Conservation (phyloP, 2,888 invertebrate species). For the Andrena praecox region DNA sequence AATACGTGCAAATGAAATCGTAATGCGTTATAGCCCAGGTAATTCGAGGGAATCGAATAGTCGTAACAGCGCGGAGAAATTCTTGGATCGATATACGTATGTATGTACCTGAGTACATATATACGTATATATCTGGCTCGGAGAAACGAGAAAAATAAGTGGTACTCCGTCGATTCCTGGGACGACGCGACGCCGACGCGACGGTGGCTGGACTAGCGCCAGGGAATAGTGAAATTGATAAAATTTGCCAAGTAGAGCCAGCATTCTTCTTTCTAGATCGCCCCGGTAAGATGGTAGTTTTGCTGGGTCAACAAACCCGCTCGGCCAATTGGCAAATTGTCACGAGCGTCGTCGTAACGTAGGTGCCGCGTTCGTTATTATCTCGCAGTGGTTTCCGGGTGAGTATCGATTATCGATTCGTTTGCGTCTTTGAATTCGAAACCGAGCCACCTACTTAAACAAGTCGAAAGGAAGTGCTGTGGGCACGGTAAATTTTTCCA, state of each 20-base stretch:
- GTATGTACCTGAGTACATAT: no score
- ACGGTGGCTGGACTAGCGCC: constrained; percentile 70
- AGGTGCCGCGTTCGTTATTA: constrained; percentile 16
- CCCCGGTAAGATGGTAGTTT: constrained; percentile 68
- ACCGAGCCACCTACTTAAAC: background rate
- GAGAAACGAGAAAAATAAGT: constrained; percentile 48
- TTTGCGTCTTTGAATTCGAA: background rate
- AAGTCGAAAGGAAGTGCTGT: no score
- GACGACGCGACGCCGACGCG: background rate
- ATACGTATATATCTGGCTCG: constrained; percentile 17
- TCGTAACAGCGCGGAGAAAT: constrained; percentile 24
- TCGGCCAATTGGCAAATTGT: constrained; percentile 76
- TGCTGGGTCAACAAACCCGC: constrained; percentile 75
- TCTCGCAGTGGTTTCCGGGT: background rate
- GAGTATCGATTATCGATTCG: constrained; percentile 4
- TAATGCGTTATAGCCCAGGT: constrained; percentile 9
- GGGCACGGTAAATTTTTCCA: constrained; percentile 25
- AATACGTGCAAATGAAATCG: background rate
- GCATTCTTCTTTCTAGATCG: constrained; percentile 44
- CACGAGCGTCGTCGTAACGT: constrained; percentile 45
- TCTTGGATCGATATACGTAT: constrained; percentile 22
- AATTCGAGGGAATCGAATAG: constrained; percentile 19
- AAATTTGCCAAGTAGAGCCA: constrained; percentile 75
- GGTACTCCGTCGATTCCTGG: constrained; percentile 41
- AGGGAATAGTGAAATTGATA: constrained; percentile 79